These are phyloP conservation scores for Meliscaeva auricollis DNA, from an alignment of 2,888 invertebrate species.

Conservation along the genomic window DNA sequence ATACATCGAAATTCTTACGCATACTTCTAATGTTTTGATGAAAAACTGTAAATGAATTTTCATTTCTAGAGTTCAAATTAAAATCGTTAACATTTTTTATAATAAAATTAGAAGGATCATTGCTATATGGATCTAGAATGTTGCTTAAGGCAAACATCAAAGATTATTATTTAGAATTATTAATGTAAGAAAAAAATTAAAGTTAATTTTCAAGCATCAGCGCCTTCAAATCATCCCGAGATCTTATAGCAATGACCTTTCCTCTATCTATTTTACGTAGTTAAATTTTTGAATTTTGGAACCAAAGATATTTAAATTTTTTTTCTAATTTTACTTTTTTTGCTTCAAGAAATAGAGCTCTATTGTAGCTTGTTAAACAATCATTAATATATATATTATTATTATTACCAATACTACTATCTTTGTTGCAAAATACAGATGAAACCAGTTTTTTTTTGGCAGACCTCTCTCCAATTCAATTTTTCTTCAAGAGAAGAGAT, in stretches of 20 bases:
- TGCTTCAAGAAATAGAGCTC: not conserved
- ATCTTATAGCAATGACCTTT: not conserved
- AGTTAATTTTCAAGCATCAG: not conserved
- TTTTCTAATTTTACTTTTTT: not conserved
- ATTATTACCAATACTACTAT: too few species aligned
- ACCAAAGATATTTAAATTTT: not conserved
- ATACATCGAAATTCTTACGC: not conserved
- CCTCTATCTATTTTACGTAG: not conserved
- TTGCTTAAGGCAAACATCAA: too few species aligned
- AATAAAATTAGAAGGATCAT: not conserved
- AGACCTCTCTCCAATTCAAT: not conserved
- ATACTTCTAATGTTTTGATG: conserved; percentile 9
- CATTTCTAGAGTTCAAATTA: not conserved
- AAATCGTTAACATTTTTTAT: not conserved
- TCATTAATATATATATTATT: not conserved
- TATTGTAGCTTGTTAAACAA: not conserved
- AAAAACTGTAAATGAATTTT: not conserved
- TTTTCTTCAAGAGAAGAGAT: not conserved
- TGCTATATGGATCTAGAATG: not conserved
- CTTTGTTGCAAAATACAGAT: too few species aligned
- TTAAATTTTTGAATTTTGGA: not conserved
- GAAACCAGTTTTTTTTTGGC: too few species aligned
- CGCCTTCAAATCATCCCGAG: not conserved
- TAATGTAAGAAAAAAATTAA: too few species aligned
- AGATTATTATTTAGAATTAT: too few species aligned